Evolutionary conservation across 1,140 invertebrate genomes (phyloP).

Genomic region (Ctenoplectra terminalis): DNA sequence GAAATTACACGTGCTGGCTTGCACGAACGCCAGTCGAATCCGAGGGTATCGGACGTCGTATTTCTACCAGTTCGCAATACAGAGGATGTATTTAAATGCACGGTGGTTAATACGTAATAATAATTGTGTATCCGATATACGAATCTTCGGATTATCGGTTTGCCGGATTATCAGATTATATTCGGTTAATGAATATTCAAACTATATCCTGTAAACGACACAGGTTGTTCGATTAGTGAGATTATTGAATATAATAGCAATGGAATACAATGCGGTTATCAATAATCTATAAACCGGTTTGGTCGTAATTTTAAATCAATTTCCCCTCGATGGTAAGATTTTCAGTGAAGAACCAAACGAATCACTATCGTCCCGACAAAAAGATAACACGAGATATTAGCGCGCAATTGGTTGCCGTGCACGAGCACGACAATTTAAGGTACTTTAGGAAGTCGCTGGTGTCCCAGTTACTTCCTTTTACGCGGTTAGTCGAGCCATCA

Average conservation of each 20-base stretch:
- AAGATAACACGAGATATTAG: slow-evolving; percentile 15
- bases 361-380: too few relatives aligned
- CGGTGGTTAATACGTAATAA: background rate
- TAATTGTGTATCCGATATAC: background rate
- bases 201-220: too few relatives aligned
- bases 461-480: slow-evolving; percentile 50
- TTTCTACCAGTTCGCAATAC: slow-evolving; percentile 49
- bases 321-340: too few relatives aligned
- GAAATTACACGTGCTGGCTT: slow-evolving; percentile 6
- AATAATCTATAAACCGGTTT: background rate
- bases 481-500: slow-evolving; percentile 19
- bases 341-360: too few relatives aligned
- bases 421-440: slow-evolving; percentile 40
- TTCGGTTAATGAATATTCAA: background rate
- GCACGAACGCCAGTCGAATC: slow-evolving; percentile 25
- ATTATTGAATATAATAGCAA: background rate
- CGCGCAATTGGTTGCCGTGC: slow-evolving; percentile 24
- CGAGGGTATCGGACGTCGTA: slow-evolving; percentile 52
- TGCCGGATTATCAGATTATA: background rate
- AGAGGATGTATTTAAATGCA: background rate
- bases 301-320: too few relatives aligned
- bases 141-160: background rate
- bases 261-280: background rate
- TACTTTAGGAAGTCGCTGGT: slow-evolving; percentile 47
- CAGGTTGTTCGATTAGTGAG: background rate